Percentiles rank a stretch among this genome's conserved stretches.
Evolutionary conservation across 2,113 vertebrate species (phyloP).

Genomic region (Brachyistius frenatus): DNA sequence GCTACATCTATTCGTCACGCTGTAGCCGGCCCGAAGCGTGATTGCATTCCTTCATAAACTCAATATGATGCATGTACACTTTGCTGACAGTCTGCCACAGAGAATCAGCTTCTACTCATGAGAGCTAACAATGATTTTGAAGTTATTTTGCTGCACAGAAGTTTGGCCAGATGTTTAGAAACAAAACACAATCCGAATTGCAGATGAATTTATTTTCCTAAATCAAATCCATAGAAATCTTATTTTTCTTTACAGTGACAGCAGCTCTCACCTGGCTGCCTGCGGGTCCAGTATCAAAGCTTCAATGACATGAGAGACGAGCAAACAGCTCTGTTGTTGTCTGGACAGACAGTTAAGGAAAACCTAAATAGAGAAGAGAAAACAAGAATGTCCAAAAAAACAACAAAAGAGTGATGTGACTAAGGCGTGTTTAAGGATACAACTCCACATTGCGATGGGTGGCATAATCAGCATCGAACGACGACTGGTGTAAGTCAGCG

Average conservation of each 20-base stretch:
- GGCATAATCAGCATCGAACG: slow-evolving; percentile 96
- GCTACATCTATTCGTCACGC: not conserved
- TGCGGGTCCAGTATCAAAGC: slow-evolving; percentile 96
- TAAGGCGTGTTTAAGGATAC: slow-evolving; percentile 86
- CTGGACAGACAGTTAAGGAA: slow-evolving; percentile 81
- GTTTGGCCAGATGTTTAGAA: not conserved
- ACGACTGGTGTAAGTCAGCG: slow-evolving; percentile 95
- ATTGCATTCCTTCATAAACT: no score
- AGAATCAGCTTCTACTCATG: not conserved
- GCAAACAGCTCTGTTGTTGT: slow-evolving; percentile 96
- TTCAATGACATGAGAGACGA: slow-evolving; percentile 95
- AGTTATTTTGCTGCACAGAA: not conserved
- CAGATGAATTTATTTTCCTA: no score
- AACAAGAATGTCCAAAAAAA: not conserved
- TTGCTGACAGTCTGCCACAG: no score
- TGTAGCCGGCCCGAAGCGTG: no score
- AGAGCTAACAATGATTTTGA: not conserved
- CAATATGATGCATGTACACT: no score
- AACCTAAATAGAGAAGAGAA: not conserved
- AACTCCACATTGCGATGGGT: slow-evolving; percentile 95
- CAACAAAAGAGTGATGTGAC: not conserved
- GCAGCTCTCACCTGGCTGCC: slow-evolving; percentile 87
- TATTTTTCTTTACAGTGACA: not conserved
- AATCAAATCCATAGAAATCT: not conserved
- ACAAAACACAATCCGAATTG: not conserved